These are phyloP conservation scores for Lasioglossum lativentre DNA, from an alignment of 2,888 invertebrate genomes.

Conservation along the genomic window DNA sequence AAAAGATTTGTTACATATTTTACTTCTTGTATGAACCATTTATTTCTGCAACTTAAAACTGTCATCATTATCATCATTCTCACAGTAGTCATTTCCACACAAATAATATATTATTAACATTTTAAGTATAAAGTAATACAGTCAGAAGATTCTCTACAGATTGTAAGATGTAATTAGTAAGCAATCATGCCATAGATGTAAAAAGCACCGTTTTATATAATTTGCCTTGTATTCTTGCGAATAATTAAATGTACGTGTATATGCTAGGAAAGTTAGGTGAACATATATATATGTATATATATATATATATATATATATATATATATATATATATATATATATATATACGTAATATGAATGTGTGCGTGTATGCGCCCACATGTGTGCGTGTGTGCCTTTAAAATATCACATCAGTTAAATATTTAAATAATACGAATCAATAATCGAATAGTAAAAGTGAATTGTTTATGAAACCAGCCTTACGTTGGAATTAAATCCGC, in stretches of 20 bases:
- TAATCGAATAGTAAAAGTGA: constrained; percentile 52
- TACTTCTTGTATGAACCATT: background rate
- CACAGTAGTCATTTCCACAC: constrained; percentile 13
- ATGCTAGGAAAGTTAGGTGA: constrained; percentile 40
- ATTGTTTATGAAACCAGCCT: constrained; percentile 59
- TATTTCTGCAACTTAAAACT: constrained; percentile 30
- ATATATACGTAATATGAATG: constrained; percentile 19
- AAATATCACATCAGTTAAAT: constrained; percentile 67
- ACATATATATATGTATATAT: constrained; percentile 20
- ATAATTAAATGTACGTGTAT: constrained; percentile 53
- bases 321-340: constrained; percentile 34
- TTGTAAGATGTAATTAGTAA: constrained; percentile 24
- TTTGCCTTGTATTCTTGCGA: constrained; percentile 7
- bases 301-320: constrained; percentile 19
- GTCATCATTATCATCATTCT: constrained; percentile 30
- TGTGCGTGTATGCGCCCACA: constrained; percentile 17
- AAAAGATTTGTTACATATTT: constrained; percentile 23
- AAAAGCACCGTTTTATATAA: constrained; percentile 16
- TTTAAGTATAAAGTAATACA: constrained; percentile 26
- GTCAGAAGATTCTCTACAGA: constrained; percentile 5
- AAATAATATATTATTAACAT: constrained; percentile 21
- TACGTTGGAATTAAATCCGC: constrained; percentile 55
- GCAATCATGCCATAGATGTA: constrained; percentile 23
- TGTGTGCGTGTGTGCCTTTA: constrained; percentile 24
- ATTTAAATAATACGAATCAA: constrained; percentile 55